Evolutionary conservation across 1,140 invertebrate species (phyloP).

Genomic region (Theocolax elegans): DNA sequence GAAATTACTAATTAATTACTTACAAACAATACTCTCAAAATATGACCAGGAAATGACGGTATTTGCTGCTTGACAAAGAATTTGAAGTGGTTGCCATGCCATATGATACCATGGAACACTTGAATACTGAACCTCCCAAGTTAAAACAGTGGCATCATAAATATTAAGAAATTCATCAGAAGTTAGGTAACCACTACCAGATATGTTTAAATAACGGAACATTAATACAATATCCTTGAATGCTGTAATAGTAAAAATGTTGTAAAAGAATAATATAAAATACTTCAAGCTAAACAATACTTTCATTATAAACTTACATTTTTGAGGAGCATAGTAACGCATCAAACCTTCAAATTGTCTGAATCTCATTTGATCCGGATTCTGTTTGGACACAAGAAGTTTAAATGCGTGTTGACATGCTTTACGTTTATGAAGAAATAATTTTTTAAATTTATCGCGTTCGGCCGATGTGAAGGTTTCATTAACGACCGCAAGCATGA

Average conservation of each 20-base stretch:
- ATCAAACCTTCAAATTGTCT: conserved; percentile 86
- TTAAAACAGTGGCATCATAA: conserved; percentile 79
- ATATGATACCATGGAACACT: conserved; percentile 78
- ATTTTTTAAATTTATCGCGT: conserved; percentile 86
- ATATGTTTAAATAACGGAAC: conserved; percentile 83
- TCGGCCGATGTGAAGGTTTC: conserved; percentile 90
- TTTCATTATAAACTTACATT: conserved; percentile 69
- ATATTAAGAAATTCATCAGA: conserved; percentile 82
- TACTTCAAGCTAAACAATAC: background rate
- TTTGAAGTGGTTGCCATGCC: conserved; percentile 72
- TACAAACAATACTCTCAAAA: conserved; percentile 80
- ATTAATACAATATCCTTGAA: conserved; percentile 82
- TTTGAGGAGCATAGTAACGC: conserved; percentile 80
- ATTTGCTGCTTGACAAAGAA: conserved; percentile 72
- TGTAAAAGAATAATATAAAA: background rate
- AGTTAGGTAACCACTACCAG: conserved; percentile 73
- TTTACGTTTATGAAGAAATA: conserved; percentile 84
- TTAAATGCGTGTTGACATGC: conserved; percentile 88
- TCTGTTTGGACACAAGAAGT: conserved; percentile 79
- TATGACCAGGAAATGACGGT: conserved; percentile 76
- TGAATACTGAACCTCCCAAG: conserved; percentile 78
- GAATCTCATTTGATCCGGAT: conserved; percentile 76
- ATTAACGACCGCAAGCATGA: conserved; percentile 92
- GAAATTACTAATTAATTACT: conserved; percentile 56
- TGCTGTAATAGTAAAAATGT: conserved; percentile 65